A percentile compares a stretch with the other conserved stretches of the same genome.
These are phyloP conservation scores for Monopterus albus DNA, from an alignment of 2,113 vertebrate genomes.

Conservation along the genomic window DNA sequence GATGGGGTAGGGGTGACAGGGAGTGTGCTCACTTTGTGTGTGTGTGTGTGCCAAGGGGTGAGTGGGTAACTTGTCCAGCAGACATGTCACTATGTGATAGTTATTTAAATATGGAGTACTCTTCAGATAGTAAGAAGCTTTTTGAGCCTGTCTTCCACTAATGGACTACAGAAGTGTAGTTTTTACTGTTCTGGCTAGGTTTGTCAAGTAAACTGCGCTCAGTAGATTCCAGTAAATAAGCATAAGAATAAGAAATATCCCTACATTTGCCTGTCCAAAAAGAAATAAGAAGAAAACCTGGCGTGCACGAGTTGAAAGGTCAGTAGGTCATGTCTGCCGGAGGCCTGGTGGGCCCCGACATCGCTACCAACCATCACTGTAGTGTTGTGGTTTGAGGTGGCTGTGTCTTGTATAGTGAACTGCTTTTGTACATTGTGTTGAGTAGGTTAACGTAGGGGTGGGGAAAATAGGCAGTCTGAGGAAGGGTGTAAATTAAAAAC, in stretches of 20 bases:
- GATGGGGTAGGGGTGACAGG: not conserved
- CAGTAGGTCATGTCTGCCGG: slow-evolving; percentile 47
- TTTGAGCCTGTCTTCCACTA: slow-evolving; percentile 46
- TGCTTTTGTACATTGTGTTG: slow-evolving; percentile 73
- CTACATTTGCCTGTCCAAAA: slow-evolving; percentile 1
- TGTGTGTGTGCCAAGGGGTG: not conserved
- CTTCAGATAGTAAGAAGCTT: slow-evolving; percentile 15
- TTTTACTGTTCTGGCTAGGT: slow-evolving; percentile 27
- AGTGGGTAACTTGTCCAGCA: slow-evolving; percentile 36
- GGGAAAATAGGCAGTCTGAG: not conserved
- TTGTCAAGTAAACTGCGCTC: slow-evolving; percentile 28
- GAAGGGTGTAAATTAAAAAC: slow-evolving; percentile 51
- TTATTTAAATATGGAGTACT: not conserved
- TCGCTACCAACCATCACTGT: slow-evolving; percentile 74
- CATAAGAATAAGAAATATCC: not conserved
- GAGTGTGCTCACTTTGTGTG: not conserved
- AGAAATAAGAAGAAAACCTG: not conserved
- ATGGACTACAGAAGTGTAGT: slow-evolving; percentile 28
- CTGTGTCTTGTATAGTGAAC: slow-evolving; percentile 78
- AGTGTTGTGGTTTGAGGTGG: slow-evolving; percentile 77
- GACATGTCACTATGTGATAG: slow-evolving; percentile 37
- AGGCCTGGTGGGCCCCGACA: slow-evolving; percentile 34
- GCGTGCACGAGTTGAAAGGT: not conserved
- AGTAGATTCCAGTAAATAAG: slow-evolving; percentile 22
- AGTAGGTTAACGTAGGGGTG: slow-evolving; percentile 19